Evolutionary conservation across 1,140 invertebrate species (phyloP), one percentile per base, ranked within the genome.

Genomic region (Drosophila ogumai): DNA sequence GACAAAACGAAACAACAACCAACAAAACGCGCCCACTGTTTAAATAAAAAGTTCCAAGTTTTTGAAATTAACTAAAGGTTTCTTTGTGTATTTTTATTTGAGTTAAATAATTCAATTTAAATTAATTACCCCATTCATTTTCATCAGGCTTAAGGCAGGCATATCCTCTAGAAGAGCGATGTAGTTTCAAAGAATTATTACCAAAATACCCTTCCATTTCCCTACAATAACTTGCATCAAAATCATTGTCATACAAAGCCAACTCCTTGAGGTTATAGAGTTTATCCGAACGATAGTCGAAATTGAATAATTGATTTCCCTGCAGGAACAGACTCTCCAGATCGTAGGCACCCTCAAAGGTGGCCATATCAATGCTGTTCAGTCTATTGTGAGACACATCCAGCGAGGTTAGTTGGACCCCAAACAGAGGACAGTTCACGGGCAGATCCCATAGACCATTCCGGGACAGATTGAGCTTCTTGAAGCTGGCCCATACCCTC

Each of bases 1-100:
- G 61, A 61, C 19, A 57, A 74, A 75, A 40, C 32, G 43, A 61
- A 50, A 36, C 22, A 56, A 36, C 75, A 78, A 36, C 79, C 79
- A 47, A 47, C 44, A 46, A 47, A 47, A 68, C 46, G 67, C 66
- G 75, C 75, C 79, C 75, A 82, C 76, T 88, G 84, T 88, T 87
- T 84, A 78, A 76, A 87, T 87, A 87, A 87, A 87, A 87, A 87
- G 84, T 87, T 87, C 84, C 80, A 84, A 87, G 76, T 87, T 87
- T 88, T 88, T 82, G 6, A 87, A 88, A 84, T 77, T 77, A 75
- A 75, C 40, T 36, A 19, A 34, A 36, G 3, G n/a, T 52, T 52
- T 19, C 19, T 22, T 17, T n/a, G 8, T 10, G 43, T 44, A 6
- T 6, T 28, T 15, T 46, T 46, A 19, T 22, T 44, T 22, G 0